These are phyloP conservation scores for Epistrophe grossulariae DNA, from an alignment of 2,888 invertebrate genomes.

Conservation along the genomic window DNA sequence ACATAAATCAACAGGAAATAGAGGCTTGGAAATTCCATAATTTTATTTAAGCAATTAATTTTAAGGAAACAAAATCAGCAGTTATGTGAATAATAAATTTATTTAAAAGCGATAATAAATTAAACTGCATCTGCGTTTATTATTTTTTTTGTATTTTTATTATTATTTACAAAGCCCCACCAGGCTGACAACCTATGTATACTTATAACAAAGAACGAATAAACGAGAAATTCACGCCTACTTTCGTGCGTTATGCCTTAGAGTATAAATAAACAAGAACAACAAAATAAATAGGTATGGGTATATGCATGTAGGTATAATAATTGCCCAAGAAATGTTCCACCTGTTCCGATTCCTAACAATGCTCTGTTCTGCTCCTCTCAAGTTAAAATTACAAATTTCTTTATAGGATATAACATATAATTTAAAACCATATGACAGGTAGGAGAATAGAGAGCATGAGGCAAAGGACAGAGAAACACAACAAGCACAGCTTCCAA, in stretches of 20 bases:
- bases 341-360: constrained; percentile 61
- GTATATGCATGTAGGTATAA: neutral
- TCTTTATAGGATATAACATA: constrained; percentile 50
- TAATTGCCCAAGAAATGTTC: constrained; percentile 51
- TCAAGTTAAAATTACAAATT: constrained; percentile 53
- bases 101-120: constrained; percentile 39
- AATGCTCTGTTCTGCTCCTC: constrained; percentile 24
- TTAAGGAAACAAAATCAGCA: constrained; percentile 44
- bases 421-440: constrained; percentile 65
- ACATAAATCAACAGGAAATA: constrained; percentile 41
- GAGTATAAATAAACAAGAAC: constrained; percentile 4
- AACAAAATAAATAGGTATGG: no score
- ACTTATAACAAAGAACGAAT: constrained; percentile 1
- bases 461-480: constrained; percentile 4
- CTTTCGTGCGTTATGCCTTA: constrained; percentile 48
- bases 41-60: constrained; percentile 44
- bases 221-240: constrained; percentile 15
- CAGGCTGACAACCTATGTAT: neutral
- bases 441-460: constrained; percentile 5
- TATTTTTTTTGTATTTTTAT: neutral
- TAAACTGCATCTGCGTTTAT: constrained; percentile 50
- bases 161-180: neutral
- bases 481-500: constrained; percentile 24
- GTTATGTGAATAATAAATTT: constrained; percentile 39
- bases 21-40: constrained; percentile 31